A percentile compares a stretch with the other conserved stretches of the same genome.
Evolutionary conservation across 2,113 vertebrate genomes (phyloP).

Genomic region (Pachypanchax playfairii): DNA sequence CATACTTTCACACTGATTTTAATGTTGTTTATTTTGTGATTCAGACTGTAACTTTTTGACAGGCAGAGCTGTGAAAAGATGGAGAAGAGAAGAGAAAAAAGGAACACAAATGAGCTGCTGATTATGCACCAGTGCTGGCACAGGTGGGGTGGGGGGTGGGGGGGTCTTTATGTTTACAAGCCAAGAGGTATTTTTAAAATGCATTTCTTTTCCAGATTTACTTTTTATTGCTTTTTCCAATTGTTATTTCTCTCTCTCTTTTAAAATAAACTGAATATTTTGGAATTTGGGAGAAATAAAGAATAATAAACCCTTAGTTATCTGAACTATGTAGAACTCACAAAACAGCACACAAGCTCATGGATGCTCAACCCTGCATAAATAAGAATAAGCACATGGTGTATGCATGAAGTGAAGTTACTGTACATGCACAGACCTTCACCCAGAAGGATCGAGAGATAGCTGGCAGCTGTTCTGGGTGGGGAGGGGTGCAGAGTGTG

Average conservation of each 20-base stretch:
- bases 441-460: constrained; percentile 44
- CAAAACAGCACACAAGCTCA: not conserved
- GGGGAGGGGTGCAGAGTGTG: constrained; percentile 32
- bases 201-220: constrained; percentile 3
- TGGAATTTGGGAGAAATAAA: constrained; percentile 5
- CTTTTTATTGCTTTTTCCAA: constrained; percentile 10
- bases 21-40: too few species aligned
- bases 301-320: constrained; percentile 29
- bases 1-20: not conserved
- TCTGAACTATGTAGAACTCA: constrained; percentile 7
- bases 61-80: constrained; percentile 2
- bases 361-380: constrained; percentile 3
- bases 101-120: constrained; percentile 26
- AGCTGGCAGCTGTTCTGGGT: constrained; percentile 63
- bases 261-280: constrained; percentile 18
- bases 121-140: constrained; percentile 32
- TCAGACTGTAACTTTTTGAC: not conserved
- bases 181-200: constrained; percentile 34
- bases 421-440: constrained; percentile 10
- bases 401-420: constrained; percentile 31
- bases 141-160: not conserved
- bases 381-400: constrained; percentile 17
- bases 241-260: constrained; percentile 1
- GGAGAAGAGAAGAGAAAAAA: not conserved
- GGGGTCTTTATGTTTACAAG: not conserved